Evolutionary conservation across 2,888 invertebrate species (phyloP), one percentile per base, ranked within the genome.

Genomic region (Caenorhabditis becei): DNA sequence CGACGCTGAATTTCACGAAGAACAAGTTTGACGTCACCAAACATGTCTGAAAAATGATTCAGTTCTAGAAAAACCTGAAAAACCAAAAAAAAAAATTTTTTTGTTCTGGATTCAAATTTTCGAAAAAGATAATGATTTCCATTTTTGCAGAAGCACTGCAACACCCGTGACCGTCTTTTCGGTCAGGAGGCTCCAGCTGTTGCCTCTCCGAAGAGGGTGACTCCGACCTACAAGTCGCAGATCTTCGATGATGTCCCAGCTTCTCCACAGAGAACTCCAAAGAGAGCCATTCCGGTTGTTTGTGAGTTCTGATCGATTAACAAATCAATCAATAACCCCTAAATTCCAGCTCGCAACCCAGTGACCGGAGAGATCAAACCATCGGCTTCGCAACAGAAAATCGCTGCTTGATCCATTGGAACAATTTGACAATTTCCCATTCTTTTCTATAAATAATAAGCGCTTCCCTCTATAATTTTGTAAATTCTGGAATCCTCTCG

Each of bases 341-440:
- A 8, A 35, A 58, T 23, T 90, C 79, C 83, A 90, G 90, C 87
- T 20, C 87, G 90, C 56, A 90, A 90, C 72, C 90, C 90, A 56
- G 88, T 90, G 77, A 90, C 90, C 56, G 90, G 90, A 20, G 90
- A 90, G 78, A 87, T 90, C 65, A 90, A 90, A 77, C 74, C 83
- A 41, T 80, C 87, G 20, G 74, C 83, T 47, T 66, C 75, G n/a
- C 83, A 82, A 72, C 84, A 86, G 66, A 81, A 88, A 65, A 83
- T 89, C 67, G 65, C 85, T 47, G 87, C 88, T 53, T 89, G 78
- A 87, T 59, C 28, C 10, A 26, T 59, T n/a, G 8, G 24, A 41
- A 24, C 41, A 41, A 8, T 41, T 44, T 44, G 5, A 47, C 5
- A 41, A 41, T 24, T 16, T 24, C 20, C 23, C 41, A 32, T 41